Percentiles rank a stretch among this genome's conserved stretches.
Evolutionary conservation across 1,140 invertebrate species (phyloP).

Genomic region (Neotoxoptera formosana): DNA sequence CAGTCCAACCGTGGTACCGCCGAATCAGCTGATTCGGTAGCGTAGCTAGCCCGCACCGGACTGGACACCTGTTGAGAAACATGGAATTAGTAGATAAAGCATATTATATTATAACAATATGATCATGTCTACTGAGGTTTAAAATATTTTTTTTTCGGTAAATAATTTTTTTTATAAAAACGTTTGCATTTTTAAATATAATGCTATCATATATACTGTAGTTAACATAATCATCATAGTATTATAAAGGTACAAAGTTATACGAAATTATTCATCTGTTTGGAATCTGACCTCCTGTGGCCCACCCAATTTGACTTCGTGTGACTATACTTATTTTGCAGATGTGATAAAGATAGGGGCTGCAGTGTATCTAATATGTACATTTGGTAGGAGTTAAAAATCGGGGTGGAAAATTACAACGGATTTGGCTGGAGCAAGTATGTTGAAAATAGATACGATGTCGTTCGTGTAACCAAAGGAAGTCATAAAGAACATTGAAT

Average conservation of each 20-base stretch:
- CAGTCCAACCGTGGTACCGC: slow-evolving; percentile 79
- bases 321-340: neutral
- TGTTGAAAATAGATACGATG: neutral
- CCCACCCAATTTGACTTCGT: neutral
- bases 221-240: too few relatives aligned
- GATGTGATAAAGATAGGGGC: neutral
- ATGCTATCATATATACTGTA: neutral
- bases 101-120: neutral
- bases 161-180: neutral
- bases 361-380: neutral
- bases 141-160: neutral
- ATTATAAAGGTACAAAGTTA: neutral
- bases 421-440: neutral
- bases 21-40: slow-evolving; percentile 62
- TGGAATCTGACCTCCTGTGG: neutral
- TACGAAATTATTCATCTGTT: neutral
- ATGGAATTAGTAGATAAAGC: neutral
- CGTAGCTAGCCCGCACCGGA: slow-evolving; percentile 27
- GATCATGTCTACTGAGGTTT: neutral
- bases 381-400: neutral
- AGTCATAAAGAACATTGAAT: neutral
- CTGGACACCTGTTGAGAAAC: slow-evolving; percentile 22
- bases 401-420: neutral
- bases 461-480: neutral
- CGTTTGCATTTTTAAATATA: neutral